Evolutionary conservation across 2,888 invertebrate species (phyloP).

Genomic region (Tenthredo distinguenda): DNA sequence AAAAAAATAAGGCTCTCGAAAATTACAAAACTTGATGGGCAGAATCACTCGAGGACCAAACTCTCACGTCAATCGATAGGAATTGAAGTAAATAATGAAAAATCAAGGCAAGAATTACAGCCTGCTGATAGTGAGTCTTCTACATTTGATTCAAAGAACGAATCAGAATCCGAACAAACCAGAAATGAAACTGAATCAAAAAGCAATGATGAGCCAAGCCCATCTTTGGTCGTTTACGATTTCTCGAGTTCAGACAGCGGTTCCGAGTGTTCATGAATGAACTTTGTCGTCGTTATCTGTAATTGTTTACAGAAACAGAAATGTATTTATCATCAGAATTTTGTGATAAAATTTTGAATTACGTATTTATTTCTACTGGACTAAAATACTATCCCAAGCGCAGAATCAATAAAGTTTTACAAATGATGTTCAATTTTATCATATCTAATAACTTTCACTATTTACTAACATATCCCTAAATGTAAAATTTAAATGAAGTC

Average conservation of each 20-base stretch:
- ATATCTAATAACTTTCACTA: not conserved
- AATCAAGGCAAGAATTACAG: conserved; percentile 55
- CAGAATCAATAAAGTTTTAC: not conserved
- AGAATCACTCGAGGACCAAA: not conserved
- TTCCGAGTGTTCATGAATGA: conserved; percentile 51
- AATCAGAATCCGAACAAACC: not conserved
- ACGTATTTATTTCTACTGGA: not conserved
- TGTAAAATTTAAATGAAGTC: not conserved
- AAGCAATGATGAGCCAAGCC: conserved; percentile 43
- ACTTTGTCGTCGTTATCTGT: not conserved
- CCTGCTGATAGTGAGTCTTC: conserved; percentile 59
- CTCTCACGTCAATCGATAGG: conserved; percentile 49
- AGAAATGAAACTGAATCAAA: not conserved
- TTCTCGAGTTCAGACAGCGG: conserved; percentile 75
- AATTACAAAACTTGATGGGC: not conserved
- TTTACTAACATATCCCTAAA: not conserved
- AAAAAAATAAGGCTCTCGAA: conserved; percentile 23
- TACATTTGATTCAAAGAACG: conserved; percentile 58
- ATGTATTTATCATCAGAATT: conserved; percentile 18
- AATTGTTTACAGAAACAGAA: conserved; percentile 12
- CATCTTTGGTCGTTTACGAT: conserved; percentile 73
- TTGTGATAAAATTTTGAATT: not conserved
- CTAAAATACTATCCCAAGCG: not conserved
- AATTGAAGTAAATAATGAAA: conserved; percentile 45
- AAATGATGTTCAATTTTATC: not conserved